Evolutionary conservation across 1,140 invertebrate genomes (phyloP), one percentile per base, ranked within the genome.

Genomic region (Drosophila littoralis): DNA sequence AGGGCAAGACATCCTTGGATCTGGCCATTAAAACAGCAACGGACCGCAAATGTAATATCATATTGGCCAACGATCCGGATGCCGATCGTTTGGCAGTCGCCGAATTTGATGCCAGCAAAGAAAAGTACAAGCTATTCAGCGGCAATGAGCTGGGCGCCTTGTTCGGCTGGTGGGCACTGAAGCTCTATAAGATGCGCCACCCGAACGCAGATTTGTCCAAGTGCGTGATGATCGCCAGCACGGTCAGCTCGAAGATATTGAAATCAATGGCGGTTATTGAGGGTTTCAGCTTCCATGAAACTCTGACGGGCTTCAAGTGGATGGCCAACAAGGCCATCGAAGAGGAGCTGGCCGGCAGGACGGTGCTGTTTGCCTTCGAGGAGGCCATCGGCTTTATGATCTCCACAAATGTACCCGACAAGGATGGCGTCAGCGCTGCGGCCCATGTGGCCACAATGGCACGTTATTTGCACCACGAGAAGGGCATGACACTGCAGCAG

Each of bases 291-390:
- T 98, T 97, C 92, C 94, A 96, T 93, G 98, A 99, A 93, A 99
- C 99, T 0, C 93, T 99, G 50, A 99, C 99, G n/a, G 97, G 99
- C 0, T 99, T 99, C 91, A 99, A 99, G 91, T 99, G 98, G 98
- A 99, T 99, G 97, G 98, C 97, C 90, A 99, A 99, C 91, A 95
- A 94, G 93, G 94, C 96, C 0, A 92, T 95, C 36, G 94, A 98
- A n/a, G 91, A 98, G 28, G 92, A 95, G 42, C 92, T 94, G 59
- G 83, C 95, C 50, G 95, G 94, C 4, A 96, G 97, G 84, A 93
- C 93, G 1, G 96, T 99, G 0, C 91, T 99, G 43, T 98, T 99
- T 93, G 98, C 98, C 0, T 99, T 97, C 93, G 99, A 99, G 93
- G 97, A 98, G 93, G 96, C 97, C 1, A 97, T 98, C 89, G 98